A percentile compares a stretch with the other conserved stretches of the same genome.
Evolutionary conservation across 2,113 vertebrate species (phyloP).

Genomic region (Riparia riparia): DNA sequence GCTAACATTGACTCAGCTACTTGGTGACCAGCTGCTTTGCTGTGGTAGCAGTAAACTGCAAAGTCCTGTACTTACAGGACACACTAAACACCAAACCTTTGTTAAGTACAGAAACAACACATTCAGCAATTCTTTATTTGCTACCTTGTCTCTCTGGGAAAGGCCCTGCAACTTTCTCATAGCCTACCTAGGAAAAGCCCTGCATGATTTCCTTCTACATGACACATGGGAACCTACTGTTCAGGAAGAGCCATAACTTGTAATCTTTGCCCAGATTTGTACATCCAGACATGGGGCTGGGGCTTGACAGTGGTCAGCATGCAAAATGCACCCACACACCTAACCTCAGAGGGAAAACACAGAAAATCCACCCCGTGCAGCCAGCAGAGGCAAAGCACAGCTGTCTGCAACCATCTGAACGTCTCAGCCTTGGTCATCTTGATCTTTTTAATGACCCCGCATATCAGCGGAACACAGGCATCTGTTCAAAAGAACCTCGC

Average conservation of each 20-base stretch:
- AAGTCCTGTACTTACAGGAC: constrained; percentile 9
- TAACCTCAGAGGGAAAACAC: constrained; percentile 17
- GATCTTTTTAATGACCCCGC: constrained; percentile 61
- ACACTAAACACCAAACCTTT: constrained; percentile 19
- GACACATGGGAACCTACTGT: neutral
- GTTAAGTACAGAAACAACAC: constrained; percentile 1
- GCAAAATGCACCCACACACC: constrained; percentile 14
- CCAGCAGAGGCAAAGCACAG: neutral
- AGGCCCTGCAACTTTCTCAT: constrained; percentile 8
- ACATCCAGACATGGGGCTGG: neutral
- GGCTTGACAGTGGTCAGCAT: constrained; percentile 36
- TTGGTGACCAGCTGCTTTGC: constrained; percentile 33
- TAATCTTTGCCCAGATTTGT: neutral
- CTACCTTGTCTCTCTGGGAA: neutral
- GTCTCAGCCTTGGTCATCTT: constrained; percentile 65
- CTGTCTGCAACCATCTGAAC: constrained; percentile 32
- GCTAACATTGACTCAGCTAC: constrained; percentile 11
- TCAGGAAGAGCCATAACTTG: neutral
- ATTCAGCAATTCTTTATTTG: constrained; percentile 22
- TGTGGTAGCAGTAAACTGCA: constrained; percentile 9
- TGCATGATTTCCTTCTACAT: neutral
- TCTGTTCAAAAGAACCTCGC: constrained; percentile 64
- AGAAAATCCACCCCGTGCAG: neutral
- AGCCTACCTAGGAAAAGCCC: neutral
- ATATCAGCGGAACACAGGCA: constrained; percentile 40